Conservation (phyloP, 2,113 vertebrate genomes). For the Dasyornis broadbenti region DNA sequence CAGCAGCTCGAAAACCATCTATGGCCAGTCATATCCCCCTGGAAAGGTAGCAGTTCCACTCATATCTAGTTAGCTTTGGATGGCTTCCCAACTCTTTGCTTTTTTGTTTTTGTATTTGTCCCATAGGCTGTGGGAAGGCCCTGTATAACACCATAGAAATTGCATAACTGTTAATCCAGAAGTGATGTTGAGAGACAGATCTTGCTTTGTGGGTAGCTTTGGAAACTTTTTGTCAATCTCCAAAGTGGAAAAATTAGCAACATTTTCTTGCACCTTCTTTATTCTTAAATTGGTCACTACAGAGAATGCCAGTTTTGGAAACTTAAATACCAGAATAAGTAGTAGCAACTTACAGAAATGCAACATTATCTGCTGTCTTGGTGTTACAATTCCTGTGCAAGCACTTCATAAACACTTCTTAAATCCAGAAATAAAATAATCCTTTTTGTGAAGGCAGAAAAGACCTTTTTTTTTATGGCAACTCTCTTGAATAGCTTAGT, state of each 20-base stretch:
- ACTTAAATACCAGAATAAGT: background rate
- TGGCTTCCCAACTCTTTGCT: background rate
- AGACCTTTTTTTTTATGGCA: too few relatives aligned
- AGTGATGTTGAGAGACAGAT: background rate
- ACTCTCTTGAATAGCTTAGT: background rate
- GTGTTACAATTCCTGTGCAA: background rate
- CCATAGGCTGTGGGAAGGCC: rapidly evolving
- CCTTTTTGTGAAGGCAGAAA: background rate
- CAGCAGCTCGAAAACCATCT: background rate
- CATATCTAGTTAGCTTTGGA: background rate
- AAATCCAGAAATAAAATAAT: background rate
- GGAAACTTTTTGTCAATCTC: background rate
- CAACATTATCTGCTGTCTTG: background rate
- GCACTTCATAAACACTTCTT: background rate
- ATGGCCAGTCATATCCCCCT: background rate
- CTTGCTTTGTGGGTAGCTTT: background rate
- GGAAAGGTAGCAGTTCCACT: background rate
- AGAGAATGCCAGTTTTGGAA: background rate
- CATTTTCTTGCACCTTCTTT: background rate
- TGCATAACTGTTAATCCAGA: background rate
- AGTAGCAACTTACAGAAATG: background rate
- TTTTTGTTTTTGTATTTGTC: background rate
- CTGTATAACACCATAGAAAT: background rate
- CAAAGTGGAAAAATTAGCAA: background rate
- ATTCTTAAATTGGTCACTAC: background rate